Conservation (phyloP, 2,888 invertebrate species). For the Pseudanteris insignis region DNA sequence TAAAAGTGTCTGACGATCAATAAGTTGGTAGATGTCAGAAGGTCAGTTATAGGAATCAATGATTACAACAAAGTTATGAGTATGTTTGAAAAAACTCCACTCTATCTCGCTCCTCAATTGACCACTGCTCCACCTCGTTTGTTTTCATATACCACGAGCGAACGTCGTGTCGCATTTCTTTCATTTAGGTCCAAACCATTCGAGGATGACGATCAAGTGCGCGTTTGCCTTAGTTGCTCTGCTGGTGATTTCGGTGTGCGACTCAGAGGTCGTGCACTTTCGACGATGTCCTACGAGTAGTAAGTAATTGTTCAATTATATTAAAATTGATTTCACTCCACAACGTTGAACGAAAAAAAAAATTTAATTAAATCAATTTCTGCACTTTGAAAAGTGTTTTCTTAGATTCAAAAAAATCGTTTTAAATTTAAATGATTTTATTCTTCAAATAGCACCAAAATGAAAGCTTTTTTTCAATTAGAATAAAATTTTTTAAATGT, state of each 20-base stretch:
- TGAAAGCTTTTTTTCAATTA: no score
- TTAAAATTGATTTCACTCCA: no score
- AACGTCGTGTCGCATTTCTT: slow-evolving; percentile 49
- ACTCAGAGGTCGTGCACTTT: slow-evolving; percentile 51
- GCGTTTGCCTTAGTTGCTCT: slow-evolving; percentile 44
- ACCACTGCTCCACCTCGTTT: slow-evolving; percentile 56
- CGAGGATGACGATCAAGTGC: slow-evolving; percentile 52
- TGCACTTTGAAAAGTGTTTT: no score
- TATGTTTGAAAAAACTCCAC: slow-evolving; percentile 24
- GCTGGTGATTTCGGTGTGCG: slow-evolving; percentile 41
- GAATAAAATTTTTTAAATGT: no score
- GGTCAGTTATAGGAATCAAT: slow-evolving; percentile 7
- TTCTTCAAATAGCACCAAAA: no score
- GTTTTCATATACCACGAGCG: slow-evolving; percentile 47
- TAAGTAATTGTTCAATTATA: slow-evolving; percentile 47
- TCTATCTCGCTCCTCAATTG: slow-evolving; percentile 55
- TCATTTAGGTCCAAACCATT: slow-evolving; percentile 54
- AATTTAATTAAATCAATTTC: no score
- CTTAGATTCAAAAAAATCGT: no score
- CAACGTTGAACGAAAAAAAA: no score
- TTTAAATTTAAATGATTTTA: no score
- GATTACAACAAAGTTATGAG: slow-evolving; percentile 24
- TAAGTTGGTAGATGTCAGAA: neutral
- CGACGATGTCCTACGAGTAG: slow-evolving; percentile 47
- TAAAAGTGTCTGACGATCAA: no score